Conservation (phyloP, 2,113 vertebrate species). For the Sphaerodactylus townsendi region DNA sequence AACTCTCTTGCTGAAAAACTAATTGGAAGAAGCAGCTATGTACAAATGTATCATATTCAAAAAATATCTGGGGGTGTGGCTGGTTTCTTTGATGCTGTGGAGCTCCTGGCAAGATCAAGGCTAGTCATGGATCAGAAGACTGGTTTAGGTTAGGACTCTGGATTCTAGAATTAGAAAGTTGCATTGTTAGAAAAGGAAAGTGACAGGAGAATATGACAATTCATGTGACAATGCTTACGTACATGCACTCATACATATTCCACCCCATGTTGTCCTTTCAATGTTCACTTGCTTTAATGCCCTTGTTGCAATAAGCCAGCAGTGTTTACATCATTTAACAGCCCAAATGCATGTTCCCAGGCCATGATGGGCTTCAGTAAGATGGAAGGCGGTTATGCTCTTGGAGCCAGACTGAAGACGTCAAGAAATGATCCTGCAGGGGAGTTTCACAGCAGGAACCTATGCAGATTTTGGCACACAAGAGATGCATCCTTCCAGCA, state of each 20-base stretch:
- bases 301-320: not conserved
- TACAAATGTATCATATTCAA: constrained; percentile 11
- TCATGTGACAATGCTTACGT: not conserved
- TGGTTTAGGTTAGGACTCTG: not conserved
- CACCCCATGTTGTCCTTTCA: not conserved
- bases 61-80: not conserved
- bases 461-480: not conserved
- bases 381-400: not conserved
- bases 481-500: constrained; percentile 2
- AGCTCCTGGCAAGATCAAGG: not conserved
- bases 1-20: not conserved
- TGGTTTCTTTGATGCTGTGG: not conserved
- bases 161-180: not conserved
- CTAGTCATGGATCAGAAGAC: not conserved
- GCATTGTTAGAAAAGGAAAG: not conserved
- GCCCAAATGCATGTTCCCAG: not conserved
- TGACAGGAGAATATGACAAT: not conserved
- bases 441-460: not conserved
- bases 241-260: not conserved
- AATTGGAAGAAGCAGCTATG: not conserved
- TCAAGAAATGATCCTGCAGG: no score
- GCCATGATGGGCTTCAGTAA: not conserved
- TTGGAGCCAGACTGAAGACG: not conserved
- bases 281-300: not conserved
- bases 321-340: not conserved